phyloP scores from a whole-genome alignment of 2,888 invertebrate genomes.

The Cynaeus angustus region DNA sequence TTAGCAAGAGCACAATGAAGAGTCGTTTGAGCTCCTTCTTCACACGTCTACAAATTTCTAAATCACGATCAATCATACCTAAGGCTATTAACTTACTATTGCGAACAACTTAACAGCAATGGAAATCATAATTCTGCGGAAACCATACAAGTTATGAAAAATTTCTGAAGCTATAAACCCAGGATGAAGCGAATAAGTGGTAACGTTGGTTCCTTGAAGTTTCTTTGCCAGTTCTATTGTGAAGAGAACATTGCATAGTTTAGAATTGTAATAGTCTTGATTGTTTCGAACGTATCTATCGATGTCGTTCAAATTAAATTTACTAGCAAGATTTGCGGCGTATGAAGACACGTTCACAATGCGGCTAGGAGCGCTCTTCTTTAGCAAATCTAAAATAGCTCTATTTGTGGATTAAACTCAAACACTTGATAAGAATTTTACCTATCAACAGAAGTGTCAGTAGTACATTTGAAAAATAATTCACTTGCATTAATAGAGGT shows the following conservation, averaged over 20 bases:
- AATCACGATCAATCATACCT: conserved; percentile 29
- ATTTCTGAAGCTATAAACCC: conserved; percentile 46
- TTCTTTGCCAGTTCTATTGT: conserved; percentile 48
- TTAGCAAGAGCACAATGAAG: conserved; percentile 60
- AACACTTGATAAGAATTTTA: background rate
- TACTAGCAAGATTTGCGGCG: conserved; percentile 31
- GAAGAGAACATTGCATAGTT: conserved; percentile 61
- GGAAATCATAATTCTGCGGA: background rate
- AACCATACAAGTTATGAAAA: background rate
- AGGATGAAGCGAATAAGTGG: conserved; percentile 60
- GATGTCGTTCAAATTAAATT: conserved; percentile 55
- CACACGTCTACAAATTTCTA: conserved; percentile 58
- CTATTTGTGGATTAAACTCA: too few relatives aligned
- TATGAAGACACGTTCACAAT: conserved; percentile 55
- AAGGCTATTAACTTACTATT: background rate
- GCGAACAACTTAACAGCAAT: background rate
- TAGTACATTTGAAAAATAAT: conserved; percentile 82
- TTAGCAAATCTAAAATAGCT: conserved; percentile 70
- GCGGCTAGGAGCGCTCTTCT: conserved; percentile 48
- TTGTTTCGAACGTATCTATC: conserved; percentile 47
- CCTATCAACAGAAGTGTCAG: conserved; percentile 76
- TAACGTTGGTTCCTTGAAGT: conserved; percentile 57
- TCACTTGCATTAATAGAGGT: conserved; percentile 78
- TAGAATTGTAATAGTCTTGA: conserved; percentile 54
- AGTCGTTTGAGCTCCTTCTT: conserved; percentile 65